phyloP scores from a whole-genome alignment of 37 sponge, comb jelly and placozoan species.

The Geodia barretti region DNA sequence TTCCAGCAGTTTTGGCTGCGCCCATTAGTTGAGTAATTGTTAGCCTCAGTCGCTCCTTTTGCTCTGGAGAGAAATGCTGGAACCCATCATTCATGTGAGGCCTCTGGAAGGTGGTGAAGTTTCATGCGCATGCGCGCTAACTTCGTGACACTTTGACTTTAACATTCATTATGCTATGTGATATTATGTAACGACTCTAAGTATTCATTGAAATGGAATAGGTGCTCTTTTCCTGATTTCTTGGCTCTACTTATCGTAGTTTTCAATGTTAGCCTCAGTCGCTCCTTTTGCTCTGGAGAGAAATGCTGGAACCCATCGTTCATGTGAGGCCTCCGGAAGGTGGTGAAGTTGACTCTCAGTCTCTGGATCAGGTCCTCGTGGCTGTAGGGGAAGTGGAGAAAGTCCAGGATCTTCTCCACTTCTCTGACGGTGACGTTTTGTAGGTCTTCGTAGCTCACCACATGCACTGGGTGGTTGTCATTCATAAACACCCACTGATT shows the following conservation, averaged over 20 bases:
- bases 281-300: slow-evolving; percentile 13
- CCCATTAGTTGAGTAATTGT: not conserved
- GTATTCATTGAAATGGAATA: too few relatives aligned
- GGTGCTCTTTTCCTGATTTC: too few relatives aligned
- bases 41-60: not conserved
- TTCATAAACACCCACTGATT: slow-evolving; percentile 33
- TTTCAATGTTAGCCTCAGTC: not conserved
- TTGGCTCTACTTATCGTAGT: slow-evolving; percentile 6
- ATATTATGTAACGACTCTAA: too few relatives aligned
- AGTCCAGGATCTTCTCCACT: slow-evolving; percentile 19
- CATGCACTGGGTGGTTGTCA: slow-evolving; percentile 20
- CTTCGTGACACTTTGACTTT: too few relatives aligned
- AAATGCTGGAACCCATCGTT: slow-evolving; percentile 26
- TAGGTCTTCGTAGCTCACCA: slow-evolving; percentile 35
- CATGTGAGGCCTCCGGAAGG: not conserved
- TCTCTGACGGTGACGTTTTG: not conserved
- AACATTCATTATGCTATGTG: too few relatives aligned
- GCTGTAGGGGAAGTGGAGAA: slow-evolving; percentile 10
- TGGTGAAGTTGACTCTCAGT: not conserved
- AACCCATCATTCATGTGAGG: not conserved
- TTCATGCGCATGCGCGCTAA: too few relatives aligned
- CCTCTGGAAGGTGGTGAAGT: slow-evolving; percentile 3
- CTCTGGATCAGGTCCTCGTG: not conserved
- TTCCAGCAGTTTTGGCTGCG: not conserved
- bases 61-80: slow-evolving; percentile 3